These are phyloP conservation scores for Campodea augens DNA, from an alignment of 1,140 invertebrate genomes.

Conservation along the genomic window DNA sequence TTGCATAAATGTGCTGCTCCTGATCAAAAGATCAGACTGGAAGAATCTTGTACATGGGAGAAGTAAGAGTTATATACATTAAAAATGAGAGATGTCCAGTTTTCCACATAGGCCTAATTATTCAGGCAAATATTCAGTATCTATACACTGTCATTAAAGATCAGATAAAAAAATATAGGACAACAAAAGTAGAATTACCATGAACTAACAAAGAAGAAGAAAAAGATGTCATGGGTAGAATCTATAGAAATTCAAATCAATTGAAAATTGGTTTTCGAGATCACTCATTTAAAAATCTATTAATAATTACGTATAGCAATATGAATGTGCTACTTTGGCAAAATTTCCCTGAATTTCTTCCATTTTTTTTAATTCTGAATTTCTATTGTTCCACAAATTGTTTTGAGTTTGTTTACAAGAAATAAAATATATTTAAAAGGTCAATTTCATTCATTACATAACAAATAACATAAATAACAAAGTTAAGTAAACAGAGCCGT, in stretches of 20 bases:
- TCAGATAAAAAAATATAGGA: neutral
- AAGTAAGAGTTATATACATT: too few relatives aligned
- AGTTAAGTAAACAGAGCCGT: neutral
- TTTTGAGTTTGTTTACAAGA: neutral
- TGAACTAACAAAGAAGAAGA: neutral
- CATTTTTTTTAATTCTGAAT: too few relatives aligned
- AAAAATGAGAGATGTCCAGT: too few relatives aligned
- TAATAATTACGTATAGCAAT: neutral
- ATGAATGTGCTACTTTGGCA: conserved; percentile 1
- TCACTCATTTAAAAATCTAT: neutral
- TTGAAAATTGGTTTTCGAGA: neutral
- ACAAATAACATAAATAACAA: neutral
- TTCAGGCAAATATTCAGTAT: too few relatives aligned
- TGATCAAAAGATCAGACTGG: too few relatives aligned
- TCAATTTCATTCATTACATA: neutral
- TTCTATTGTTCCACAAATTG: neutral
- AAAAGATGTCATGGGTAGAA: neutral
- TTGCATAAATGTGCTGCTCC: too few relatives aligned
- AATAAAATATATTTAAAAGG: neutral
- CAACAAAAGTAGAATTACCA: neutral
- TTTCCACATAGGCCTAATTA: too few relatives aligned
- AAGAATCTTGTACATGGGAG: too few relatives aligned
- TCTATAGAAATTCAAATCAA: neutral
- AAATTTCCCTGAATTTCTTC: neutral
- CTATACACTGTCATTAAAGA: neutral